These are phyloP conservation scores for Diadumene lineata DNA, from an alignment of 92 coral and sea anemone species.

Conservation along the genomic window DNA sequence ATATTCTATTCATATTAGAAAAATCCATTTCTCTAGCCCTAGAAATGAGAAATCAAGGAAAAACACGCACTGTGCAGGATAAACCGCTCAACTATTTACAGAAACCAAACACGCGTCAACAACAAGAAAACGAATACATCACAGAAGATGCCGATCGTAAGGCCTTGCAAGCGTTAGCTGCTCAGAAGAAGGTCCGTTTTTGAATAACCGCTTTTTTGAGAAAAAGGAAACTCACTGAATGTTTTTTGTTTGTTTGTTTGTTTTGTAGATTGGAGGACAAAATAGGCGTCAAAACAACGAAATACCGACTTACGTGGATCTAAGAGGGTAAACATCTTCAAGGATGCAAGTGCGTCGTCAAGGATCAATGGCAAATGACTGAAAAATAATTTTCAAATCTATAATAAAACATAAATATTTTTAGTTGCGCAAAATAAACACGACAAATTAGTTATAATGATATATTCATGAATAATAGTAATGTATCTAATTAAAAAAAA, in stretches of 20 bases:
- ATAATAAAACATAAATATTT: too few relatives aligned
- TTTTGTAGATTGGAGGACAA: slow-evolving; percentile 4
- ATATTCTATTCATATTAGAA: not conserved
- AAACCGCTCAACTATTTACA: not conserved
- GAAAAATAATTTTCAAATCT: too few relatives aligned
- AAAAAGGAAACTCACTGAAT: not conserved
- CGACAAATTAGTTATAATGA: too few relatives aligned
- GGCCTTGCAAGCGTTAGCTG: not conserved
- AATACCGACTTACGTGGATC: slow-evolving; percentile 3
- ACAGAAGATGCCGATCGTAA: not conserved
- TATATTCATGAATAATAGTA: too few relatives aligned
- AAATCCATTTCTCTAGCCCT: not conserved
- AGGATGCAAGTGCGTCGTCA: not conserved
- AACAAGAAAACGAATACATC: not conserved
- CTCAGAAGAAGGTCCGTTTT: not conserved
- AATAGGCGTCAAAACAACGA: not conserved
- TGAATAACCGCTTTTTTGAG: not conserved
- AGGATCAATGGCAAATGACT: too few relatives aligned
- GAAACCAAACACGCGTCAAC: not conserved
- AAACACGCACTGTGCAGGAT: not conserved
- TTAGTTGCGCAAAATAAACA: too few relatives aligned
- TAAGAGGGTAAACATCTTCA: not conserved
- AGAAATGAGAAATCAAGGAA: not conserved
- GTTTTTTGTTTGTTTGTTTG: not conserved
- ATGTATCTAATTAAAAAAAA: too few relatives aligned